A percentile compares a stretch with the other conserved stretches of the same genome.
Conservation (phyloP, 2,888 invertebrate species). For the Drosophila imparisetae region DNA sequence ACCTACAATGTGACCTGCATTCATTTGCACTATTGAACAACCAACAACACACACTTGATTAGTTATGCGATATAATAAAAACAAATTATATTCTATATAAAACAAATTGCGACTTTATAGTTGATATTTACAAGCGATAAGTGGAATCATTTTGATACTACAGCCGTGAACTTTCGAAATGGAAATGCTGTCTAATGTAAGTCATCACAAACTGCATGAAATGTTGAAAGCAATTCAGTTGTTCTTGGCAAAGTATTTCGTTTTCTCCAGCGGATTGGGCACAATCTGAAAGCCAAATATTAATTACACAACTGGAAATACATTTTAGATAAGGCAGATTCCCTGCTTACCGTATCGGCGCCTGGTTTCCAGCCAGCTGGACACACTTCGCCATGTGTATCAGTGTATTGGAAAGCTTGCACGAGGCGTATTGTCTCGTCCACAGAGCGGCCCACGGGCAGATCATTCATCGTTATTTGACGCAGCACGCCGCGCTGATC, state of each 20-base stretch:
- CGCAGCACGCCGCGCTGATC: constrained; percentile 94
- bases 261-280: constrained; percentile 92
- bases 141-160: constrained; percentile 24
- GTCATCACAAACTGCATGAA: constrained; percentile 18
- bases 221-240: constrained; percentile 61
- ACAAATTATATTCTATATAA: constrained; percentile 62
- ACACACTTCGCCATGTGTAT: constrained; percentile 96
- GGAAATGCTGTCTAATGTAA: constrained; percentile 24
- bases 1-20: constrained; percentile 43
- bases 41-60: constrained; percentile 13
- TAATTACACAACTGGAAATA: neutral
- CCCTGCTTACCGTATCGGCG: constrained; percentile 90
- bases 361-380: constrained; percentile 98
- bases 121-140: constrained; percentile 34
- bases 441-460: constrained; percentile 96
- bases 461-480: constrained; percentile 98
- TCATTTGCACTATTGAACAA: constrained; percentile 22
- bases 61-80: constrained; percentile 62
- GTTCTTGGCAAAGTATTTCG: constrained; percentile 91
- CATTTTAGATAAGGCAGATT: constrained; percentile 19
- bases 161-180: constrained; percentile 48
- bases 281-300: constrained; percentile 88
- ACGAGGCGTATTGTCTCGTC: constrained; percentile 96
- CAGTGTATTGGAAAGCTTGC: constrained; percentile 97
- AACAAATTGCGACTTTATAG: constrained; percentile 21